Evolutionary conservation across 2,113 vertebrate species (phyloP).

Genomic region (Ibidorhyncha struthersii): DNA sequence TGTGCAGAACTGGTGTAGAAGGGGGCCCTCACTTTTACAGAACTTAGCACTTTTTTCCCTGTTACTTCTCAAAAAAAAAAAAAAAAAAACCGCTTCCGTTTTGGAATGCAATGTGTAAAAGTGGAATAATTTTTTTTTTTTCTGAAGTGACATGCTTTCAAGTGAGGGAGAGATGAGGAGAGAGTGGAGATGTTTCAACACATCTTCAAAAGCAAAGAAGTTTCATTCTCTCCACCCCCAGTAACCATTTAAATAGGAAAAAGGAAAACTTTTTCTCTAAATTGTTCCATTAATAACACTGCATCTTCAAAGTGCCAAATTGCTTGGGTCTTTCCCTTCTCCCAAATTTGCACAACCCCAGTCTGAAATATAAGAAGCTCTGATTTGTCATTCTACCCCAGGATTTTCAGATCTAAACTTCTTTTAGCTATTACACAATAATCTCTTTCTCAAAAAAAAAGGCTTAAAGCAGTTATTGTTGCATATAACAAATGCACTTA

Average conservation of each 20-base stretch:
- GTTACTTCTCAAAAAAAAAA: background rate
- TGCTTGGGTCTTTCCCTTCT: background rate
- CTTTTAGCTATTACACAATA: background rate
- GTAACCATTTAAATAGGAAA: background rate
- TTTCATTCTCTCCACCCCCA: background rate
- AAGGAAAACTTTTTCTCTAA: background rate
- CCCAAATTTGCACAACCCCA: background rate
- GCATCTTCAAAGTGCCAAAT: background rate
- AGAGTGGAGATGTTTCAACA: background rate
- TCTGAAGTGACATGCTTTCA: background rate
- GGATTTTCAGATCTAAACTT: constrained; percentile 19
- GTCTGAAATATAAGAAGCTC: background rate
- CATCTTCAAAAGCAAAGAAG: background rate
- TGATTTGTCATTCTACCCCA: background rate
- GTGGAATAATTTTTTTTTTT: background rate
- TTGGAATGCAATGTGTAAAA: background rate
- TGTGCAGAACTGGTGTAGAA: background rate
- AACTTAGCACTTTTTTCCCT: background rate
- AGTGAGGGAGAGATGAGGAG: background rate
- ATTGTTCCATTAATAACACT: background rate
- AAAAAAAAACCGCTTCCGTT: rapidly evolving
- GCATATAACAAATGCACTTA: constrained; percentile 36
- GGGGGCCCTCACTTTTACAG: background rate
- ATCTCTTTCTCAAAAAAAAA: background rate
- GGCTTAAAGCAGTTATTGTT: constrained; percentile 24